Evolutionary conservation across 64 coral and sea anemone genomes (phyloP), one percentile per base, ranked within the genome.

Genomic region (Porites australiensis): DNA sequence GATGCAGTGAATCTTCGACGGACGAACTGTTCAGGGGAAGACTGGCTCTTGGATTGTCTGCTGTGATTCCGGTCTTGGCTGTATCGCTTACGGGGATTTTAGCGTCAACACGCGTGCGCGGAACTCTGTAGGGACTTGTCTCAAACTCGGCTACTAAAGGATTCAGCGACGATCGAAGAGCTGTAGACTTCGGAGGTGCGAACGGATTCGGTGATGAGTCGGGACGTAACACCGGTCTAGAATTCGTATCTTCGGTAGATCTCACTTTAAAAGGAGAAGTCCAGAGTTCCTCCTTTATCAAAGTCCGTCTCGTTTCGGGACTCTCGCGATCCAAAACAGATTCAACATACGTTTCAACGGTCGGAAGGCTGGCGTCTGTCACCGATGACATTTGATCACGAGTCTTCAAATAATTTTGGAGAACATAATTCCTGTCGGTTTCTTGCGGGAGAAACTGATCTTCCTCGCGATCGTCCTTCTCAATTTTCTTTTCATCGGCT

Each of bases 341-440:
- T 80, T 60, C 21, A 44, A 80, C 8, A 12, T 80, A 44, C 16
- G 57, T 80, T 19, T 80, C 77, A 54, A 63, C 21, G 43, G 77
- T 80, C 77, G 13, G 27, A 61, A 58, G 55, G 77, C 12, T 19
- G 4, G 8, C 77, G 20, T 62, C 62, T 62, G 20, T 45, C 5
- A 80, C 77, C 0, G 77, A 80, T 43, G 77, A 80, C 77, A 8
- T 57, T 27, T 80, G 77, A 61, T n/a, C n/a, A n/a, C n/a, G n/a
- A n/a, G 77, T 59, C 54, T 62, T 61, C 21, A 62, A 8, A 44
- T 80, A 77, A 65, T 77, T 89, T 74, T 64, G 58, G 64, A 89
- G 62, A 48, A 77, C 72, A 14, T 77, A 64, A 13, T 76, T 64
- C 52, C 52, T 54, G 52, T 54, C 52, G 52, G 52, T 54, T 54